phyloP scores from a whole-genome alignment of 2,797 vertebrate species.

The Manis crassicaudata region DNA sequence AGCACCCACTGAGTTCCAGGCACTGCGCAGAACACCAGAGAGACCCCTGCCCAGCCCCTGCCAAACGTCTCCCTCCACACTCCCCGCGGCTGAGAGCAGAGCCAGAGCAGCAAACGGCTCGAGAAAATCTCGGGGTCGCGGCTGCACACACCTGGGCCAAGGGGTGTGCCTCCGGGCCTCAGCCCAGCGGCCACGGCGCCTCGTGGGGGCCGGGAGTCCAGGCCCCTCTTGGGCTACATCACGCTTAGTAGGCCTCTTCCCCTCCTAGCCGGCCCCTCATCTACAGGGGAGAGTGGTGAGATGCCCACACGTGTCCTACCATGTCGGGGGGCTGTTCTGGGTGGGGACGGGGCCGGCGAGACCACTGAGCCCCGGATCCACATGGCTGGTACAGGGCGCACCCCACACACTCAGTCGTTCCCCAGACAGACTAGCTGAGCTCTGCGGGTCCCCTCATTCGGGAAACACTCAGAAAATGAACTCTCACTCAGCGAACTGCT shows the following conservation, averaged over 20 bases:
- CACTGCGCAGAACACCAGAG: slow-evolving; percentile 31
- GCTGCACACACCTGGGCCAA: not conserved
- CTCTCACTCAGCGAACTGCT: not conserved
- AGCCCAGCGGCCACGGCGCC: not conserved
- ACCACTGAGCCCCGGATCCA: not conserved
- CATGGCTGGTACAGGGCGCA: not conserved
- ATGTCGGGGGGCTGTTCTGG: accelerated
- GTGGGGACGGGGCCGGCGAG: not conserved
- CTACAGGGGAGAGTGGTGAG: not conserved
- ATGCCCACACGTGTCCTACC: not conserved
- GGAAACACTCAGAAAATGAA: not conserved
- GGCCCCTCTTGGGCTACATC: not conserved
- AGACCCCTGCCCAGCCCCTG: not conserved
- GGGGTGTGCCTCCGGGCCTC: not conserved
- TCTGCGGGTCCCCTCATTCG: not conserved
- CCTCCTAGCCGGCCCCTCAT: not conserved
- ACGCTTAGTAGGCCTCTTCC: no score
- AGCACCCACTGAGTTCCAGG: slow-evolving; percentile 52
- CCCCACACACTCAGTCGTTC: accelerated
- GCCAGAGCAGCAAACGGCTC: not conserved
- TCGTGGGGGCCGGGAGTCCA: accelerated
- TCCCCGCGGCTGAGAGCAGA: accelerated
- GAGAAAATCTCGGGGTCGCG: accelerated
- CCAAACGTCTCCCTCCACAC: not conserved
- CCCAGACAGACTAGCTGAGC: accelerated